Percentiles rank a stretch among this genome's conserved stretches.
phyloP scores from a whole-genome alignment of 1,140 invertebrate genomes.

The Drosophila nasuta region DNA sequence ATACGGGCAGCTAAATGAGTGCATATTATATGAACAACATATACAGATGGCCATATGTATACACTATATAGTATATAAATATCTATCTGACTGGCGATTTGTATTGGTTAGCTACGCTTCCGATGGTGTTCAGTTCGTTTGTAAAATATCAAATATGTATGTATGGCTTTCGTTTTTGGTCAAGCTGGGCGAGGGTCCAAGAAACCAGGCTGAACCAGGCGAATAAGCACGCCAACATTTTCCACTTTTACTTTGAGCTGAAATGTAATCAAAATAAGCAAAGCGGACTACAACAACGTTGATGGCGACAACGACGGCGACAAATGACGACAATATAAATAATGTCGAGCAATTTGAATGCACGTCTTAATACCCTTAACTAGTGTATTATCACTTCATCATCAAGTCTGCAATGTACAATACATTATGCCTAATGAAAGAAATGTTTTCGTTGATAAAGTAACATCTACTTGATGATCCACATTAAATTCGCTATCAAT shows the following conservation, averaged over 20 bases:
- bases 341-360: constrained; percentile 51
- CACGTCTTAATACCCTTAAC: constrained; percentile 25
- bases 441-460: neutral
- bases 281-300: constrained; percentile 16
- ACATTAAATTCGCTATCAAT: neutral
- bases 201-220: neutral
- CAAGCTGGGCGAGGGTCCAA: constrained; percentile 23
- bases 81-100: constrained; percentile 53
- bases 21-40: neutral
- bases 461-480: neutral
- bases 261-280: constrained; percentile 64
- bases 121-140: constrained; percentile 8
- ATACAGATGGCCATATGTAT: constrained; percentile 11
- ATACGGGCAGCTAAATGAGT: constrained; percentile 18
- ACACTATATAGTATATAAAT: constrained; percentile 7
- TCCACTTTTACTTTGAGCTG: constrained; percentile 66
- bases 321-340: constrained; percentile 37
- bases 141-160: constrained; percentile 11
- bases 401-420: neutral
- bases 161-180: constrained; percentile 49
- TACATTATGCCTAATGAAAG: neutral
- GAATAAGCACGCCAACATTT: constrained; percentile 46
- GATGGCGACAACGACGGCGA: constrained; percentile 6
- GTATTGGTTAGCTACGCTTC: constrained; percentile 29
- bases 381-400: constrained; percentile 1